Conservation (phyloP, 2,888 invertebrate genomes). For the Carterocephalus palaemon region DNA sequence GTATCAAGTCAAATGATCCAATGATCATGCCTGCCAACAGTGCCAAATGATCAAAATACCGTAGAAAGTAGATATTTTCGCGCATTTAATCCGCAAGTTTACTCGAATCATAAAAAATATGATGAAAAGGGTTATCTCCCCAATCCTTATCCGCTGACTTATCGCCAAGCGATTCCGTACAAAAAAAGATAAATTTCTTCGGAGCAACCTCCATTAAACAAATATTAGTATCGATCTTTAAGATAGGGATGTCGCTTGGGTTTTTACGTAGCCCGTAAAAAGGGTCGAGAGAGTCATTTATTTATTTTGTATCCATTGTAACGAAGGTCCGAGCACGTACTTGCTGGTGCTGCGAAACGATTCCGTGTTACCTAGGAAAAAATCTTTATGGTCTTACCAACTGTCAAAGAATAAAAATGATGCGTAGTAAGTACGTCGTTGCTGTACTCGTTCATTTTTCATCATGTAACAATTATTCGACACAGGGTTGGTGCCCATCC, state of each 20-base stretch:
- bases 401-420: slow-evolving; percentile 9
- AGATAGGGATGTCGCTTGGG: slow-evolving; percentile 48
- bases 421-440: too few relatives aligned
- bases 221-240: slow-evolving; percentile 53
- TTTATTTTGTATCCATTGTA: slow-evolving; percentile 46
- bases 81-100: not conserved
- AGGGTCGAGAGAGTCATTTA: slow-evolving; percentile 41
- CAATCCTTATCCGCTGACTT: slow-evolving; percentile 10
- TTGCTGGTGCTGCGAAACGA: slow-evolving; percentile 36
- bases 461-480: too few relatives aligned
- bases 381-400: slow-evolving; percentile 1
- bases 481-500: too few relatives aligned
- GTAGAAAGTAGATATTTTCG: too few relatives aligned
- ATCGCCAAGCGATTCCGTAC: slow-evolving; percentile 6
- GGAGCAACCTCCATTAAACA: slow-evolving; percentile 48
- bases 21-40: too few relatives aligned
- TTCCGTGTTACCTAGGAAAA: slow-evolving; percentile 8
- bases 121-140: slow-evolving; percentile 12
- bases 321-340: slow-evolving; percentile 48
- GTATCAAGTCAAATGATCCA: too few relatives aligned
- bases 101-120: slow-evolving; percentile 7
- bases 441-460: too few relatives aligned
- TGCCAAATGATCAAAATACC: too few relatives aligned
- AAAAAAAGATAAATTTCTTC: slow-evolving; percentile 23
- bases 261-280: slow-evolving; percentile 51